Evolutionary conservation across 2,797 vertebrate genomes (phyloP).

Genomic region (Falco naumanni): DNA sequence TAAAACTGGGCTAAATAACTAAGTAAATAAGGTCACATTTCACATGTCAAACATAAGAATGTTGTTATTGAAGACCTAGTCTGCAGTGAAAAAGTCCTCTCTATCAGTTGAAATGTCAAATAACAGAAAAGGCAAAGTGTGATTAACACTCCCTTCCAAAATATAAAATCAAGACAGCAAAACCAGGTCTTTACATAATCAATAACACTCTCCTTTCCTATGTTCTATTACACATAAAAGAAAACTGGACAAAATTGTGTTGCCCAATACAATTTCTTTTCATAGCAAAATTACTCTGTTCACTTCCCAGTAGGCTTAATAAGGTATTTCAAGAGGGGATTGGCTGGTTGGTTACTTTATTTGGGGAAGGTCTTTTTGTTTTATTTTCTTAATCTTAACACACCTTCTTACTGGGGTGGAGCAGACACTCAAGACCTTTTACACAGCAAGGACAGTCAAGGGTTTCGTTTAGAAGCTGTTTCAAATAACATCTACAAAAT

Average conservation of each 20-base stretch:
- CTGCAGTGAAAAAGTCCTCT: neutral
- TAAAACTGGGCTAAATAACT: neutral
- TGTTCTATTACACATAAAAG: neutral
- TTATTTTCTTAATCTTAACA: neutral
- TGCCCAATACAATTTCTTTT: neutral
- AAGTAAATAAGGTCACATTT: neutral
- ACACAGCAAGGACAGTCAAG: neutral
- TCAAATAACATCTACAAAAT: neutral
- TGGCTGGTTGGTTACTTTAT: neutral
- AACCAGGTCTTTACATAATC: neutral
- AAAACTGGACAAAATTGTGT: neutral
- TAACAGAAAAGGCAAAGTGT: neutral
- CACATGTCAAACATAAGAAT: neutral
- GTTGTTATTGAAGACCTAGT: neutral
- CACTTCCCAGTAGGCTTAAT: neutral
- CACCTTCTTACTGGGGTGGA: neutral
- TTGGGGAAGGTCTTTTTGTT: rapidly evolving
- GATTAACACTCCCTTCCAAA: neutral
- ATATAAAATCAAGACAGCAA: neutral
- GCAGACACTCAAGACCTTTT: neutral
- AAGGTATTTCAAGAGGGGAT: neutral
- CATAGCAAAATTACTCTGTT: neutral
- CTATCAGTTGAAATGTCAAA: neutral
- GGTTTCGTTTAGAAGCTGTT: neutral
- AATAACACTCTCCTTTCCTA: neutral